A percentile compares a stretch with the other conserved stretches of the same genome.
phyloP scores from a whole-genome alignment of 2,888 invertebrate genomes.

The Torymus tubicola region DNA sequence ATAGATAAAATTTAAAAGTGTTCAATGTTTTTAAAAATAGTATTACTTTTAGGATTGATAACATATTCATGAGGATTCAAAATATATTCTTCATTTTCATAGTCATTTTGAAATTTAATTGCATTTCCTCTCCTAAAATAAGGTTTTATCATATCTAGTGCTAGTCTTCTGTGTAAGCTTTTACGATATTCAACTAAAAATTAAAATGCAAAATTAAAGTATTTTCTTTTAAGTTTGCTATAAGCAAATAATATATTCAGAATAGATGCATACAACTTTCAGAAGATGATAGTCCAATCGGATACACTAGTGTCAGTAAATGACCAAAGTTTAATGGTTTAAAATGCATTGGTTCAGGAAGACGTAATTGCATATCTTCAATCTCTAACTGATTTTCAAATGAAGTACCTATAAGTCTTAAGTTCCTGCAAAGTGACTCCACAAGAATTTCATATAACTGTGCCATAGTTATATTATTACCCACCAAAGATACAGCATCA shows the following conservation, averaged over 20 bases:
- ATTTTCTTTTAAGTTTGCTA: slow-evolving; percentile 4
- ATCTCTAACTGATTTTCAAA: slow-evolving; percentile 79
- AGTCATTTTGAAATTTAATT: slow-evolving; percentile 78
- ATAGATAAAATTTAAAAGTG: slow-evolving; percentile 18
- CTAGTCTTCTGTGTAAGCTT: slow-evolving; percentile 84
- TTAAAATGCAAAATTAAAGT: background rate
- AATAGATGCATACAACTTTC: slow-evolving; percentile 80
- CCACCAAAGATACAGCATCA: slow-evolving; percentile 85
- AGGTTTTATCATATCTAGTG: slow-evolving; percentile 83
- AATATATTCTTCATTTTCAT: slow-evolving; percentile 77
- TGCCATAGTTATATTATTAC: slow-evolving; percentile 81
- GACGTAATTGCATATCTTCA: slow-evolving; percentile 77
- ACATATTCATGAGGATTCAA: slow-evolving; percentile 87
- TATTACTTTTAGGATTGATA: slow-evolving; percentile 65
- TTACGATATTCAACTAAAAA: slow-evolving; percentile 82
- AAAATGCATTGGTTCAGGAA: slow-evolving; percentile 86
- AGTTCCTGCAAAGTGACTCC: slow-evolving; percentile 85
- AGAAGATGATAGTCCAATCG: slow-evolving; percentile 82
- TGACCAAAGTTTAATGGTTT: slow-evolving; percentile 85
- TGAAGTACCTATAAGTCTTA: slow-evolving; percentile 82
- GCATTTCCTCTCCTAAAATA: slow-evolving; percentile 86
- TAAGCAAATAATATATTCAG: slow-evolving; percentile 2
- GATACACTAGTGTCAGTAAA: slow-evolving; percentile 86
- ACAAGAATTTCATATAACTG: slow-evolving; percentile 86
- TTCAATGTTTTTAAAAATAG: slow-evolving; percentile 27